Evolutionary conservation across 2,797 vertebrate genomes (phyloP).

Genomic region (Myiotriccus ornatus): DNA sequence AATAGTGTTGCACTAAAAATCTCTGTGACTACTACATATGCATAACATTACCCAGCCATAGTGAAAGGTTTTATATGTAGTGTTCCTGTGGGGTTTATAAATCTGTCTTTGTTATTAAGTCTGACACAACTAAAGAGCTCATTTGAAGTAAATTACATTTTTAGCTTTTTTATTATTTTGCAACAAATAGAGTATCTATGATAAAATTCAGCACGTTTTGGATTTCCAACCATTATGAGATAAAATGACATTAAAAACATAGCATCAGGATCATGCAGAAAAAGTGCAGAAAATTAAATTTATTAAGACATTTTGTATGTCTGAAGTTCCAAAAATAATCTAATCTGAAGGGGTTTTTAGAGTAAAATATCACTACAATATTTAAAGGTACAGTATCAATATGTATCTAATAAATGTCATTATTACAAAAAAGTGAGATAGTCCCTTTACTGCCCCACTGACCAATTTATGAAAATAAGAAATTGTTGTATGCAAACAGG

Average conservation of each 20-base stretch:
- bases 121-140: background rate
- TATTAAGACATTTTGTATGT: background rate
- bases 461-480: background rate
- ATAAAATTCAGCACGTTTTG: background rate
- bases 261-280: background rate
- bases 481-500: background rate
- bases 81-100: background rate
- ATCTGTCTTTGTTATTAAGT: background rate
- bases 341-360: background rate
- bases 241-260: background rate
- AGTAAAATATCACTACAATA: background rate
- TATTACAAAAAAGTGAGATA: background rate
- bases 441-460: background rate
- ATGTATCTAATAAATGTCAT: background rate
- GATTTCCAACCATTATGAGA: background rate
- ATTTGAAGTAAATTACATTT: background rate
- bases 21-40: background rate
- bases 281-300: background rate
- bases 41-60: background rate
- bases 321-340: background rate
- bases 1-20: background rate
- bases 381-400: background rate
- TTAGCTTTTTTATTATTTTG: background rate
- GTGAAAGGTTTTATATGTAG: background rate
- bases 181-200: background rate